Base-by-base conservation (phyloP, 1,140 invertebrate genomes). In the Lycorma delicatula region DNA sequence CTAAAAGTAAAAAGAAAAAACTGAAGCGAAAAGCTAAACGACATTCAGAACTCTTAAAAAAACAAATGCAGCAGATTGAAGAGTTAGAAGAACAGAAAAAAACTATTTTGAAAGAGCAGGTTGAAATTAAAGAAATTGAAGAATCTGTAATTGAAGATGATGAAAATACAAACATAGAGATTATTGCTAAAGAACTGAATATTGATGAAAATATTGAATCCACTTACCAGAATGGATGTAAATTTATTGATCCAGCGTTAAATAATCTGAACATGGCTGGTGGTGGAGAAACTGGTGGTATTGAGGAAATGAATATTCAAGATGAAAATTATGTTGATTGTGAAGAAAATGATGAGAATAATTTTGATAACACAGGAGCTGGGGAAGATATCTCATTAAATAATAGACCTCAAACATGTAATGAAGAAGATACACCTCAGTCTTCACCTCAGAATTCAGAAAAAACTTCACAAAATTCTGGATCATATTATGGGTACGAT, bases 1-100 rank as follows among this genome's bases (percentile, higher is more conserved):
- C 93, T 60, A 96, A 93, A 75, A 98, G 94, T 71, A 97, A 97
- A 73, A 97, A 97, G 76, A 98, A 98, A 70, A 97, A 97, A 71
- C 75, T 98, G 67, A 97, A 97, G 72, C 96, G 95, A 73, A 98
- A 97, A 73, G 87, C 90, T 13, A 98, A 98, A 75, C 82, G 89
- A 50, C 91, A 97, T 64, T 89, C 91, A 63, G 87, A 96, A 71
- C 72, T 96, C 54, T 76, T 98, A 53, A 94, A 94, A 69, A 86
- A 89, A 63, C 93, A 97, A 75, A 89, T 95, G 81, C 87, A 93
- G 69, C 83, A 85, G 59, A 79, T 86, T 59, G 81, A 89, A 58
- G 85, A 94, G 73, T 73, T 77, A 70, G 77, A 75, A 18, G 72
- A 75, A 57, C 68, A 62, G 28, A 56, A 44, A 1, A 18, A 20